These are phyloP conservation scores for Labroides dimidiatus DNA, from an alignment of 2,797 vertebrate species.

Conservation along the genomic window DNA sequence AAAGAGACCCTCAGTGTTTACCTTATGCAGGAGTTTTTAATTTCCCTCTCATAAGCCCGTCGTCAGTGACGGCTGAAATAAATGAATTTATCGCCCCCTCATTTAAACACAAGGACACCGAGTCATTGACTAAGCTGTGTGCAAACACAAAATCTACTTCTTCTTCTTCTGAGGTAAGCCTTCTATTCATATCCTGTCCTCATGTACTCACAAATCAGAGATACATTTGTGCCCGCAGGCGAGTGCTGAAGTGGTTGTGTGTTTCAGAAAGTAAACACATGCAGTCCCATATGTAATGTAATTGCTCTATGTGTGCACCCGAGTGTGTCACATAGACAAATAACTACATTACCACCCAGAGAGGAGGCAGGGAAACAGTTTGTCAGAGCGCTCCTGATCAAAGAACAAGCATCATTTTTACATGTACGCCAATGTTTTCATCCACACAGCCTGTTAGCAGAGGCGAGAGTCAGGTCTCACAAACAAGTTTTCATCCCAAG, in stretches of 20 bases:
- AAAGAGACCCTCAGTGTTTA: conserved; percentile 35
- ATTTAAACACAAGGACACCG: conserved; percentile 49
- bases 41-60: conserved; percentile 48
- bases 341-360: not conserved
- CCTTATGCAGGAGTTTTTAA: conserved; percentile 52
- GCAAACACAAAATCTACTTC: conserved; percentile 20
- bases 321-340: not conserved
- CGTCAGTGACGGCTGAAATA: conserved; percentile 39
- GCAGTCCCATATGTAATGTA: not conserved
- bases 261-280: not conserved
- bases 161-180: conserved; percentile 3
- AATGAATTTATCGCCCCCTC: conserved; percentile 52
- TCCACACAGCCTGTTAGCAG: not conserved
- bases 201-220: not conserved
- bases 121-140: conserved; percentile 33
- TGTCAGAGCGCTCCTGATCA: not conserved
- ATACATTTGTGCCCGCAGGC: not conserved
- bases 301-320: not conserved
- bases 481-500: not conserved
- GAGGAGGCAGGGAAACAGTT: not conserved
- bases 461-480: not conserved
- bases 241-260: not conserved
- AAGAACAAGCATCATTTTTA: not conserved
- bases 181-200: not conserved
- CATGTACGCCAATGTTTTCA: not conserved